Conservation (phyloP, 2,888 invertebrate species). For the Drosophila lacicola region DNA sequence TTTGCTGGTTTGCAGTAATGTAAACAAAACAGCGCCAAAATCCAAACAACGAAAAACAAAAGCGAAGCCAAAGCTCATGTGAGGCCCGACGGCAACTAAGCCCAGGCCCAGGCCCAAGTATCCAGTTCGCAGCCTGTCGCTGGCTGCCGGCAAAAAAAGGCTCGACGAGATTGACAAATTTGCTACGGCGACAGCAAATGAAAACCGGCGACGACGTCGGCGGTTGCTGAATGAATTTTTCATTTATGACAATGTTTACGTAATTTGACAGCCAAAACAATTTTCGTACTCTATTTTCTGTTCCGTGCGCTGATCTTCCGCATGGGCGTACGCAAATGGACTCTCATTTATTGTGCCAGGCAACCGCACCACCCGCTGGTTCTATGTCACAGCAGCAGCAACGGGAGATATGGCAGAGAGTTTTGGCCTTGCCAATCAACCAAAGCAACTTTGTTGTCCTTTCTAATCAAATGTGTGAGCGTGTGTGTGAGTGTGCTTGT, state of each 20-base stretch:
- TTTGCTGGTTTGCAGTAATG: conserved; percentile 49
- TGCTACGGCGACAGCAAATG: conserved; percentile 61
- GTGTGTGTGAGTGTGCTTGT: conserved; percentile 5
- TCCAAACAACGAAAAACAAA: conserved; percentile 35
- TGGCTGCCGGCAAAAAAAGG: conserved; percentile 32
- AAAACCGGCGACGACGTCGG: conserved; percentile 50
- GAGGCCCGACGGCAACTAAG: conserved; percentile 52
- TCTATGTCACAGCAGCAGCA: background rate
- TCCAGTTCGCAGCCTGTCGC: conserved; percentile 13
- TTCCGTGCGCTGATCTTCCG: conserved; percentile 31
- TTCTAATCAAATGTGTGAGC: conserved; percentile 45
- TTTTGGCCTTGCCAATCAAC: conserved; percentile 47
- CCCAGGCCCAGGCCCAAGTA: conserved; percentile 23
- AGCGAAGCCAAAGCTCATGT: conserved; percentile 49
- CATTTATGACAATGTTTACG: conserved; percentile 81
- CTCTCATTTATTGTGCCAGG: conserved; percentile 66
- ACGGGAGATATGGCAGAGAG: conserved; percentile 9
- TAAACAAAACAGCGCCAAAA: conserved; percentile 53
- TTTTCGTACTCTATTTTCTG: conserved; percentile 45
- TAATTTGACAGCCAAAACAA: conserved; percentile 78
- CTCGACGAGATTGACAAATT: conserved; percentile 75
- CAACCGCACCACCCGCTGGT: background rate
- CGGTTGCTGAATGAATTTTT: conserved; percentile 64
- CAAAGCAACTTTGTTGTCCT: conserved; percentile 47
- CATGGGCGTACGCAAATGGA: conserved; percentile 64